Evolutionary conservation across 2,888 invertebrate species (phyloP).

Genomic region (Drosophila nr. medialis): DNA sequence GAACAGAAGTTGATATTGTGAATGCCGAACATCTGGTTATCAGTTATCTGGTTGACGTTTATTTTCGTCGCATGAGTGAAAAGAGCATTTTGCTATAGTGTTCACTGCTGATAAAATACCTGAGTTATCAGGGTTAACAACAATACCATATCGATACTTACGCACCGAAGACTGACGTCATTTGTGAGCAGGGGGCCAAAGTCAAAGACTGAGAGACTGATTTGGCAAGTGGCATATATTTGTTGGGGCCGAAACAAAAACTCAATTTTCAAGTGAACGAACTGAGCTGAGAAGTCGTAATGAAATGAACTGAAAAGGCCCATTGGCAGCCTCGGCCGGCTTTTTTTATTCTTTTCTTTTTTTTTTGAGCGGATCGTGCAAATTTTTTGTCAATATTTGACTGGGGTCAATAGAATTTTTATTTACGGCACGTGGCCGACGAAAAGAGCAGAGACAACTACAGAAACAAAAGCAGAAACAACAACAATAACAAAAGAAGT

Average conservation of each 20-base stretch:
- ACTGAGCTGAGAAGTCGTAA: neutral
- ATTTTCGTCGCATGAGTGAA: constrained; percentile 41
- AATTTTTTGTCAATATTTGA: constrained; percentile 69
- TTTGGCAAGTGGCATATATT: constrained; percentile 3
- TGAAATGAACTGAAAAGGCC: constrained; percentile 22
- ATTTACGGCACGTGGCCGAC: constrained; percentile 66
- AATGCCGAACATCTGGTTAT: constrained; percentile 57
- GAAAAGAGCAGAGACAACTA: constrained; percentile 43
- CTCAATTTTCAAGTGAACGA: constrained; percentile 9
- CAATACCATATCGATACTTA: constrained; percentile 43
- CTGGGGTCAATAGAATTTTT: constrained; percentile 74
- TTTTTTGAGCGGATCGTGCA: constrained; percentile 49
- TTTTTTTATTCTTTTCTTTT: neutral
- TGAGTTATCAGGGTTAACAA: constrained; percentile 56
- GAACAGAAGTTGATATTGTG: constrained; percentile 51
- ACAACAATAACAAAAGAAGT: constrained; percentile 8
- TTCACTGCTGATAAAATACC: constrained; percentile 72
- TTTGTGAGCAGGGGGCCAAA: constrained; percentile 50
- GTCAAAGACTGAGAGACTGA: constrained; percentile 30
- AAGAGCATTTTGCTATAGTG: constrained; percentile 30
- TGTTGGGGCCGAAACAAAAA: constrained; percentile 9
- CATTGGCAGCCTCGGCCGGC: constrained; percentile 28
- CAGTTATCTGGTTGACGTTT: constrained; percentile 45
- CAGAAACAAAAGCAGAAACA: neutral
- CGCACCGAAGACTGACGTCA: constrained; percentile 51